phyloP scores from a whole-genome alignment of 2,113 vertebrate genomes.

The Macheiramphus alcinus region DNA sequence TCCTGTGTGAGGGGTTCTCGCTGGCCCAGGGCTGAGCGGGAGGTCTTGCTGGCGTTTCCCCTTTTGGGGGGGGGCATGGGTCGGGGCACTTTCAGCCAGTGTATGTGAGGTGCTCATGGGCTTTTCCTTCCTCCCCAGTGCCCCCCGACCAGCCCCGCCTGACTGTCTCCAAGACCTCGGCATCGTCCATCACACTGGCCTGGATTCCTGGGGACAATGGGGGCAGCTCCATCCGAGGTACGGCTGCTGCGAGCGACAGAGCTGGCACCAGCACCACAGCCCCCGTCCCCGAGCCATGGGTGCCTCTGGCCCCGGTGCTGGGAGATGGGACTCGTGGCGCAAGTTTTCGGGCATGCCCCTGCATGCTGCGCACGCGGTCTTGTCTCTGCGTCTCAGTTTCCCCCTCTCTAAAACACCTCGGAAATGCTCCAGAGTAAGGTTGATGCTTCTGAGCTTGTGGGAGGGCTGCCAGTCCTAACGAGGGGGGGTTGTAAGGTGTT shows the following conservation, averaged over 20 bases:
- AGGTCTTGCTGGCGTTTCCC: accelerated
- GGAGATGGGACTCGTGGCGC: accelerated
- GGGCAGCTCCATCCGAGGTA: slow-evolving; percentile 85
- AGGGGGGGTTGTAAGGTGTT: not conserved
- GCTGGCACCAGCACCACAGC: not conserved
- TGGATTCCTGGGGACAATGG: slow-evolving; percentile 99
- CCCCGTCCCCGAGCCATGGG: not conserved
- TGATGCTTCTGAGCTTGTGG: not conserved
- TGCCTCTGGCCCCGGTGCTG: not conserved
- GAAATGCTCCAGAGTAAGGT: accelerated
- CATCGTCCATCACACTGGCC: slow-evolving; percentile 93
- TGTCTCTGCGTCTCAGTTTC: not conserved
- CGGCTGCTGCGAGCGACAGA: not conserved
- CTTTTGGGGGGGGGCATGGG: not conserved
- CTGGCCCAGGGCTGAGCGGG: not conserved
- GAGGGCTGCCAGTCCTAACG: not conserved
- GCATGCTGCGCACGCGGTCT: accelerated
- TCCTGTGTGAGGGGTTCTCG: accelerated
- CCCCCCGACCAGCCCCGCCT: slow-evolving; percentile 96
- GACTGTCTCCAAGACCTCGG: slow-evolving; percentile 92
- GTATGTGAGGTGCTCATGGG: not conserved
- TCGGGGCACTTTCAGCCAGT: accelerated
- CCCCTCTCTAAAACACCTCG: not conserved
- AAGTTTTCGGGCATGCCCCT: not conserved
- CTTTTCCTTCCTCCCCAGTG: slow-evolving; percentile 66